Conservation (phyloP, 2,113 vertebrate genomes). For the Aegypius monachus region DNA sequence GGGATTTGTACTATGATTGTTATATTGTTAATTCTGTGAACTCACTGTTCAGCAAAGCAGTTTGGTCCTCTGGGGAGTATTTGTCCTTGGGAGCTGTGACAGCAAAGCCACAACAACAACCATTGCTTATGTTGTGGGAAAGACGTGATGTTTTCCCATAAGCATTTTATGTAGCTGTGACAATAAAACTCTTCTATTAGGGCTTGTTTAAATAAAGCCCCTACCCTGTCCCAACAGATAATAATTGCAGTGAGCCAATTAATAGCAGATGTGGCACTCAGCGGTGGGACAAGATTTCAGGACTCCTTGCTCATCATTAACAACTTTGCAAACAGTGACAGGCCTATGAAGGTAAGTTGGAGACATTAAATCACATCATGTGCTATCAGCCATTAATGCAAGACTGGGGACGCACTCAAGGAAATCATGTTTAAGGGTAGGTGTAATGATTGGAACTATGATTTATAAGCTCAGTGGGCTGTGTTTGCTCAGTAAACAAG, state of each 20-base stretch:
- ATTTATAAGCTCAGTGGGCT: background rate
- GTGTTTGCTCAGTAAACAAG: background rate
- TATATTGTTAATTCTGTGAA: background rate
- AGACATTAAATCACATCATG: background rate
- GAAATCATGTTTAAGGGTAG: background rate
- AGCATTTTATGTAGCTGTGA: background rate
- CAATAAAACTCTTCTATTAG: background rate
- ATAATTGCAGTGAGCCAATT: constrained; percentile 97
- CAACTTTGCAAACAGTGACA: constrained; percentile 98
- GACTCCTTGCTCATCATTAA: constrained; percentile 97
- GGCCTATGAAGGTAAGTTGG: constrained; percentile 90
- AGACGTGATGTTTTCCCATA: background rate
- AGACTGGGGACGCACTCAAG: background rate
- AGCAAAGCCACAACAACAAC: background rate
- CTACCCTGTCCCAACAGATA: constrained; percentile 76
- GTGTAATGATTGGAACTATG: background rate
- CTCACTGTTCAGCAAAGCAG: background rate
- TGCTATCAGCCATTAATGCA: background rate
- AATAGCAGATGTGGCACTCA: constrained; percentile 93
- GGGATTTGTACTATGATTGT: background rate
- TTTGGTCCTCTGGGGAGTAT: background rate
- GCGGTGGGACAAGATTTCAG: constrained; percentile 93
- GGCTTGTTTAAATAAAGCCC: background rate
- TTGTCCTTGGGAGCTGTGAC: background rate
- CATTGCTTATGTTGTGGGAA: rapidly evolving